Evolutionary conservation across 2,888 invertebrate species (phyloP), one percentile per base, ranked within the genome.

Genomic region (Hipparchia semele): DNA sequence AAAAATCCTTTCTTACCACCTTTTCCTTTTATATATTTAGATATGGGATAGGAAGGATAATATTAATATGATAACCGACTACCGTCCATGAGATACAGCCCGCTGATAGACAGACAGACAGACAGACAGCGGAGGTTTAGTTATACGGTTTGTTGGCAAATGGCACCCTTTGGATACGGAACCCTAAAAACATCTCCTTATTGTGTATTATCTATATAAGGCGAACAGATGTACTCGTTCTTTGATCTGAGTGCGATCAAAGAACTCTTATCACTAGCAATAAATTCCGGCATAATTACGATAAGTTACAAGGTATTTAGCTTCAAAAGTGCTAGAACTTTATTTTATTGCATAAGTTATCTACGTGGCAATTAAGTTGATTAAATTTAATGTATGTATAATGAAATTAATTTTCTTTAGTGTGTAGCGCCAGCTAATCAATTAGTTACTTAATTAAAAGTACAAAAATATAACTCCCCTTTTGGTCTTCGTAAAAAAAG

Each of bases 201-300:
- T 68, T 71, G 2, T 10, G 69, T 70, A 70, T 76, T 70, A 68
- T 72, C 70, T 73, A 65, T 68, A 62, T 66, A 74, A 66, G 76
- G 72, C 70, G 70, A 81, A 79, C 82, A 82, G 80, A 80, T 82
- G 81, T 79, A 73, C 76, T 70, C 70, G 72, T 66, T 73, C 79
- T 79, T 81, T 80, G 81, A 79, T 79, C 79, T 72, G 75, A 73
- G 80, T 79, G 74, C 81, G 83, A 85, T 87, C 88, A 90, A 89
- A 90, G 84, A 80, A 79, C 75, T 77, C 77, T 85, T 91, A 91
- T 92, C 92, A 82, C 75, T 76, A 74, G 53, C 76, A 85, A 89
- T 92, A 90, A 90, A 91, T 91, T 85, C 85, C 78, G 80, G 79
- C 80, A 82, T 88, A 90, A 90, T 91, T 90, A 81, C 78, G 76